phyloP scores from a whole-genome alignment of 2,113 vertebrate species.

The Eulemur macaco region DNA sequence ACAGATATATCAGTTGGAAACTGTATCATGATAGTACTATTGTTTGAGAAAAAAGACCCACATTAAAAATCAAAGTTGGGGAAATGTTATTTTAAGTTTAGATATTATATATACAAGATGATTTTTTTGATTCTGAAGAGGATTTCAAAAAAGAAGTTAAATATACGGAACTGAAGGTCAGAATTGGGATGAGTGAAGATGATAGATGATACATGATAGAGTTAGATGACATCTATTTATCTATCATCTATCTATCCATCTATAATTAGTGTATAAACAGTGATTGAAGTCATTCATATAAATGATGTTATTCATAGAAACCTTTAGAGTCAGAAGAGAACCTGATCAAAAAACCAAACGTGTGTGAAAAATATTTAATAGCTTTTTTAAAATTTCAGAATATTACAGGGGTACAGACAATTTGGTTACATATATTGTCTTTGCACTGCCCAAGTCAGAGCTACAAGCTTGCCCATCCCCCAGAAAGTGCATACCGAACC shows the following conservation, averaged over 20 bases:
- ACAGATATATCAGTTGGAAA: background rate
- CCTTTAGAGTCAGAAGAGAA: background rate
- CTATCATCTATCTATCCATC: background rate
- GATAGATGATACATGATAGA: no score
- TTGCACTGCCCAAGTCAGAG: no score
- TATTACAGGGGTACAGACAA: no score
- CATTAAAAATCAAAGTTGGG: background rate
- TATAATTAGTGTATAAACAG: background rate
- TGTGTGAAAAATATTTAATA: background rate
- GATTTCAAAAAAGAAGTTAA: background rate
- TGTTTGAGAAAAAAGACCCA: background rate
- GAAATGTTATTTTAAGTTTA: background rate
- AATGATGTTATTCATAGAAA: background rate
- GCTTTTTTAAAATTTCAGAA: no score
- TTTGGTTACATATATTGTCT: no score
- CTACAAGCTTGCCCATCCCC: no score
- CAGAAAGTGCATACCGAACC: no score
- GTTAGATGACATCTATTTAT: background rate
- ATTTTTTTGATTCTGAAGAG: background rate
- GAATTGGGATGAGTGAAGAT: background rate
- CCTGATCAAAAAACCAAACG: background rate
- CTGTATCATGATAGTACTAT: background rate
- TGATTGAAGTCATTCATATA: background rate
- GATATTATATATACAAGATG: background rate
- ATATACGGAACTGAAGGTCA: background rate